phyloP scores from a whole-genome alignment of 2,888 invertebrate species.

The Conomelus anceps region DNA sequence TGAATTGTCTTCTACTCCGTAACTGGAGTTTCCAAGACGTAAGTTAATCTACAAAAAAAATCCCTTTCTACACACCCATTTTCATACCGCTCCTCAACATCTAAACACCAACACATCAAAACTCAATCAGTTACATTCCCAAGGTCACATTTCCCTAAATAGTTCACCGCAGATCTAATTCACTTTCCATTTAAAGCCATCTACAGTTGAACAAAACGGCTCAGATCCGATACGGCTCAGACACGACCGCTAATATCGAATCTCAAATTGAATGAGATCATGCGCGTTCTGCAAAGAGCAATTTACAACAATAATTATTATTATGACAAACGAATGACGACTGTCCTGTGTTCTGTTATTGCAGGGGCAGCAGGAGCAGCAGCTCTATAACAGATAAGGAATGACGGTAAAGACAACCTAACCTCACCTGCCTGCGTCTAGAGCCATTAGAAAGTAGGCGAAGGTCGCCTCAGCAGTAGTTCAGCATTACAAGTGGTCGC shows the following conservation, averaged over 20 bases:
- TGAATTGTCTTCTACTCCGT: too few relatives aligned
- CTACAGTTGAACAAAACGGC: not conserved
- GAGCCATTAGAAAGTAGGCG: not conserved
- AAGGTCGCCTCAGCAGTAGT: constrained; percentile 5
- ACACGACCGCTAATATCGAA: too few relatives aligned
- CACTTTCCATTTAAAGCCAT: not conserved
- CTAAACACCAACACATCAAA: not conserved
- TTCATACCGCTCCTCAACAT: not conserved
- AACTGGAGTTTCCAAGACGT: too few relatives aligned
- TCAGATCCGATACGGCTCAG: not conserved
- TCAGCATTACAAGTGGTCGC: constrained; percentile 14
- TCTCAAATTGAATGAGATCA: not conserved
- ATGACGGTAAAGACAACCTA: not conserved
- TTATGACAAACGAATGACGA: not conserved
- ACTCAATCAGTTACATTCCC: not conserved
- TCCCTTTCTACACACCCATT: not conserved
- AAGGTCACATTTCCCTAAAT: not conserved
- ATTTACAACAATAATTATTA: not conserved
- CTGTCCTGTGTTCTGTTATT: not conserved
- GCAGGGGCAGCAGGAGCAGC: not conserved
- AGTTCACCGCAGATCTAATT: not conserved
- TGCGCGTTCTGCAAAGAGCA: not conserved
- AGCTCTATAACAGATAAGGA: not conserved
- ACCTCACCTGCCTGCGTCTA: not conserved
- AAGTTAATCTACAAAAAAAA: too few relatives aligned